A percentile compares a stretch with the other conserved stretches of the same genome.
Evolutionary conservation across 2,888 invertebrate species (phyloP).

Genomic region (Torymus tubicola): DNA sequence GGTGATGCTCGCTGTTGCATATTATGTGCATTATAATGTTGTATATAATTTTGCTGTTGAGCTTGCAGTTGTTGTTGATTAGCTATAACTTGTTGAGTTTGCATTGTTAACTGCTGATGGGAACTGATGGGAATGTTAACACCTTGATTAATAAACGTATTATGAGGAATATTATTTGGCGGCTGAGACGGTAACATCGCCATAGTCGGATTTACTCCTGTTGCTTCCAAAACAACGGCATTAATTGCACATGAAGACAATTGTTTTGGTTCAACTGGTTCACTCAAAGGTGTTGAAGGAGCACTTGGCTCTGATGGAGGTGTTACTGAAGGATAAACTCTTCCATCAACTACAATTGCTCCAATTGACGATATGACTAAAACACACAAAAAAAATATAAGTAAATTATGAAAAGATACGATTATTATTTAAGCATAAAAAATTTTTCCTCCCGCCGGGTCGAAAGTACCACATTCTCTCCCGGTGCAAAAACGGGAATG

Average conservation of each 20-base stretch:
- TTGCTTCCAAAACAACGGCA: slow-evolving; percentile 16
- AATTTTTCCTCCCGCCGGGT: no score
- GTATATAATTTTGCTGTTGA: slow-evolving; percentile 74
- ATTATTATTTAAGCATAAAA: background rate
- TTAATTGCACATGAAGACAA: slow-evolving; percentile 35
- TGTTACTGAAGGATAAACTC: slow-evolving; percentile 82
- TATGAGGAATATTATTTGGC: slow-evolving; percentile 36
- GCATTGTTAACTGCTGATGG: slow-evolving; percentile 49
- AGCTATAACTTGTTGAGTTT: slow-evolving; percentile 71
- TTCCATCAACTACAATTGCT: slow-evolving; percentile 89
- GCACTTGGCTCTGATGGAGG: slow-evolving; percentile 70
- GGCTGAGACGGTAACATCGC: slow-evolving; percentile 25
- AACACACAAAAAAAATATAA: slow-evolving; percentile 56
- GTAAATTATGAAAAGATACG: slow-evolving; percentile 15
- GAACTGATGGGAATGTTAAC: slow-evolving; percentile 51
- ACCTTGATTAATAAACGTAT: slow-evolving; percentile 42
- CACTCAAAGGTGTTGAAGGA: slow-evolving; percentile 71
- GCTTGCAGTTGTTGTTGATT: slow-evolving; percentile 67
- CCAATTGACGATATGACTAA: slow-evolving; percentile 87
- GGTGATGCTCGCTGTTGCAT: slow-evolving; percentile 72
- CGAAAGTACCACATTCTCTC: no score
- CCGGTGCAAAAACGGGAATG: no score
- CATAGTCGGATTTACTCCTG: slow-evolving; percentile 8
- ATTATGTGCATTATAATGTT: slow-evolving; percentile 73
- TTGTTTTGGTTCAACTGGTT: slow-evolving; percentile 51